Conservation (phyloP, 2,113 vertebrate species). For the Balaeniceps rex region DNA sequence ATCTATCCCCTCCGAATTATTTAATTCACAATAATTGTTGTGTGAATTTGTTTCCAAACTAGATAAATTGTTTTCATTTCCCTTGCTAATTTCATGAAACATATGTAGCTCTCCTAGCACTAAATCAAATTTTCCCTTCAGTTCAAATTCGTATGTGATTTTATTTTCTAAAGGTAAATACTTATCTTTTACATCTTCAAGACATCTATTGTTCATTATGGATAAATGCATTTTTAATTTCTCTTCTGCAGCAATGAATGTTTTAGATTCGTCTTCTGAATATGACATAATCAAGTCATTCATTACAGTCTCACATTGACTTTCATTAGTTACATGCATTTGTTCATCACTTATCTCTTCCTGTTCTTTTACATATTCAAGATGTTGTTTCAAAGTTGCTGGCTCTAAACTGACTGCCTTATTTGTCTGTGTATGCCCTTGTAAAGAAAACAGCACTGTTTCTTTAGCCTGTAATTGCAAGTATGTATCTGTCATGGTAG, state of each 20-base stretch:
- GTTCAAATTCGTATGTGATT: slow-evolving; percentile 66
- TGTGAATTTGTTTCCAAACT: slow-evolving; percentile 40
- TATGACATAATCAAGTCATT: slow-evolving; percentile 61
- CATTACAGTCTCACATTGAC: slow-evolving; percentile 42
- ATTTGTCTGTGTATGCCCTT: neutral
- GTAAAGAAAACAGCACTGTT: neutral
- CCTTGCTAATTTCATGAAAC: slow-evolving; percentile 81
- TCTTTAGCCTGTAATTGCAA: neutral
- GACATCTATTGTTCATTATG: slow-evolving; percentile 40
- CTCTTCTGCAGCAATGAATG: slow-evolving; percentile 24
- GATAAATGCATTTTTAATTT: slow-evolving; percentile 57
- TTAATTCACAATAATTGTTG: slow-evolving; percentile 10
- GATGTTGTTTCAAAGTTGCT: neutral
- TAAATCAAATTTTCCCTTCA: slow-evolving; percentile 80
- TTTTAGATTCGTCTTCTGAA: slow-evolving; percentile 59
- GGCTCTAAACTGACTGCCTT: neutral
- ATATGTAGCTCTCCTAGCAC: slow-evolving; percentile 81
- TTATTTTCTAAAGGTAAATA: slow-evolving; percentile 63
- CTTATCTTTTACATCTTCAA: slow-evolving; percentile 48
- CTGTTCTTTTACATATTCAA: slow-evolving; percentile 25
- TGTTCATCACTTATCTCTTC: slow-evolving; percentile 32
- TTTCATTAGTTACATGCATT: slow-evolving; percentile 34
- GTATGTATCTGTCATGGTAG: neutral
- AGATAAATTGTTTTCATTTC: slow-evolving; percentile 50
- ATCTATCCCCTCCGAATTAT: neutral